Percentiles rank a stretch among this genome's conserved stretches.
These are phyloP conservation scores for Zelleria hepariella DNA, from an alignment of 2,888 invertebrate species.

Conservation along the genomic window DNA sequence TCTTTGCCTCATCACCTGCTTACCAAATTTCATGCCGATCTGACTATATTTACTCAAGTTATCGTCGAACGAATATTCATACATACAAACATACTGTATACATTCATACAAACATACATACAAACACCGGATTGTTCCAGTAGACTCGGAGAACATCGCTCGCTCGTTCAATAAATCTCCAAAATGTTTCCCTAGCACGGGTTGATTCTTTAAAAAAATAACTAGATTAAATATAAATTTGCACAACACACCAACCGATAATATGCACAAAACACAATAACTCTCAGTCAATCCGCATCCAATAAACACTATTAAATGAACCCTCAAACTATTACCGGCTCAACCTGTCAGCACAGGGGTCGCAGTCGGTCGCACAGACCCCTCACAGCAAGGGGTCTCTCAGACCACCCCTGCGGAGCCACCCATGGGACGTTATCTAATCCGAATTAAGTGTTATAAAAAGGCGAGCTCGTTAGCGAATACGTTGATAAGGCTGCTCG, in stretches of 20 bases:
- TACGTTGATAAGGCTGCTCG: conserved; percentile 42
- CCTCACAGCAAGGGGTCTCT: background rate
- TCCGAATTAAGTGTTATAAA: conserved; percentile 64
- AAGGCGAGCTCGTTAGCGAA: conserved; percentile 38
- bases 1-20: no score
- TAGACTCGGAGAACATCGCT: no score
- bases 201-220: no score
- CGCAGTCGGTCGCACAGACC: conserved; percentile 32
- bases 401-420: conserved; percentile 26
- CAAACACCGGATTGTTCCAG: no score
- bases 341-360: conserved; percentile 42
- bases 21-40: no score
- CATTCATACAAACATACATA: no score
- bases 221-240: background rate
- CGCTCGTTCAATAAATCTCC: no score
- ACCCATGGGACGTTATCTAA: conserved; percentile 66
- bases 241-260: background rate
- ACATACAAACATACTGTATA: no score
- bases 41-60: no score
- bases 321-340: conserved; percentile 26
- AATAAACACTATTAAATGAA: conserved; percentile 33
- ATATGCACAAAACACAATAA: background rate
- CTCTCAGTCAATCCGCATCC: conserved; percentile 10
- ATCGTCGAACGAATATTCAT: no score
- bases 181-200: no score